Base-by-base conservation (phyloP, 1,140 invertebrate genomes). In the Heliothis virescens region DNA sequence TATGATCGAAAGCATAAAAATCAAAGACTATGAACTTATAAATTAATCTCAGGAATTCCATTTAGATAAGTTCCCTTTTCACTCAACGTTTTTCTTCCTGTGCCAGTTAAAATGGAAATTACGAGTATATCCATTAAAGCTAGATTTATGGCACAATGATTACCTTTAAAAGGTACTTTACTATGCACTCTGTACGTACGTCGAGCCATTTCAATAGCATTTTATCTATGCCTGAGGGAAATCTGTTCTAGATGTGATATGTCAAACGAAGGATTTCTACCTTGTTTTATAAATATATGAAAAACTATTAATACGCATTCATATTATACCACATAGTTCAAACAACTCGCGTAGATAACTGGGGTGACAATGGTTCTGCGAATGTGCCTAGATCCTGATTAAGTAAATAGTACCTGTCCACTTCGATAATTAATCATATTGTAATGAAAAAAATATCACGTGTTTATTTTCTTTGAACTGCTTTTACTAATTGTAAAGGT, bases 141-240 rank as follows among this genome's bases (percentile, higher is more conserved):
- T 16, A 62, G 55, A 75, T 75, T 62, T 75, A 75, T 47, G 47
- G 57, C 34, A 75, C 72, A 60, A 75, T 75, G 41, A 62, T 75
- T 75, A 75, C 72, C 55, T 75, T 77, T 77, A 77, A 63, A 53
- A 65, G 59, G 59, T 77, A 34, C 50, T 77, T 65, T 65, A 18
- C 60, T 18, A 63, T 77, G 74, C 59, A 77, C 60, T 59, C 53
- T 48, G 53, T 15, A 15, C 48, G 74, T 75, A 75, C 57, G 57
- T 65, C 21, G 60, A 77, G 13, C 74, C 50, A 77, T 77, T 77
- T 65, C 74, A 77, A 77, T 65, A 18, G 60, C 74, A 65, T 26
- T 65, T 65, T 63, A 65, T 65, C 62, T 52, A 29, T 65, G 26
- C 74, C 48, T 34, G 9, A 5, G 60, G 74, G 60, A 77, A 77